Evolutionary conservation across 1,140 invertebrate genomes (phyloP).

Genomic region (Drosophila kepulauana): DNA sequence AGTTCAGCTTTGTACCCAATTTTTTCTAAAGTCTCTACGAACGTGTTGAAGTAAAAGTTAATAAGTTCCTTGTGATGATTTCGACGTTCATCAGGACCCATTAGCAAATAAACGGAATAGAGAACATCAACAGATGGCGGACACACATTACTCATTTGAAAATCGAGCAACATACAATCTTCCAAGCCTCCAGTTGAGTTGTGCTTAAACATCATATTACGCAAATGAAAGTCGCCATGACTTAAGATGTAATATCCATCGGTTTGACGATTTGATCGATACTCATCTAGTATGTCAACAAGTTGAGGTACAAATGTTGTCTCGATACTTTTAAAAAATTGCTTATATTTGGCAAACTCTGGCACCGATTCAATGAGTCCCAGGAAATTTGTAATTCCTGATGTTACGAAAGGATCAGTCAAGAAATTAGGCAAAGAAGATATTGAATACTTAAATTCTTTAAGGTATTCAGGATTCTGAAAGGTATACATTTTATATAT

Average conservation of each 20-base stretch:
- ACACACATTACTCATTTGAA: slow-evolving; percentile 53
- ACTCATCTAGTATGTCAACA: slow-evolving; percentile 38
- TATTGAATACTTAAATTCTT: slow-evolving; percentile 50
- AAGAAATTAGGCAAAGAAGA: slow-evolving; percentile 25
- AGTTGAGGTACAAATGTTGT: neutral
- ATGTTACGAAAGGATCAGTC: slow-evolving; percentile 35
- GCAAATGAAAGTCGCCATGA: slow-evolving; percentile 68
- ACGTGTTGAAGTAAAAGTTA: slow-evolving; percentile 48
- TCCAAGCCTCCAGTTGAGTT: slow-evolving; percentile 37
- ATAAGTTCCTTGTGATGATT: slow-evolving; percentile 43
- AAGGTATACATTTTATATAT: neutral
- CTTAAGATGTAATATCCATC: slow-evolving; percentile 52
- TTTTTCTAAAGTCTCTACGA: slow-evolving; percentile 50
- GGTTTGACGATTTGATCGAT: slow-evolving; percentile 28
- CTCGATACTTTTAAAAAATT: slow-evolving; percentile 43
- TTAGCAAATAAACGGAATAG: slow-evolving; percentile 63
- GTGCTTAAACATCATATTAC: slow-evolving; percentile 69
- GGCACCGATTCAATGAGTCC: slow-evolving; percentile 35
- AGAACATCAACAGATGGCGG: slow-evolving; percentile 55
- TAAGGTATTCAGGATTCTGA: slow-evolving; percentile 46
- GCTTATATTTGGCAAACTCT: slow-evolving; percentile 55
- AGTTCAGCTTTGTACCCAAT: slow-evolving; percentile 55
- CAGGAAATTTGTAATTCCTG: slow-evolving; percentile 54
- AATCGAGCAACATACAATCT: slow-evolving; percentile 66
- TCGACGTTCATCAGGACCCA: slow-evolving; percentile 54